phyloP scores from a whole-genome alignment of 2,888 invertebrate genomes.

The Lepidonotus clava region DNA sequence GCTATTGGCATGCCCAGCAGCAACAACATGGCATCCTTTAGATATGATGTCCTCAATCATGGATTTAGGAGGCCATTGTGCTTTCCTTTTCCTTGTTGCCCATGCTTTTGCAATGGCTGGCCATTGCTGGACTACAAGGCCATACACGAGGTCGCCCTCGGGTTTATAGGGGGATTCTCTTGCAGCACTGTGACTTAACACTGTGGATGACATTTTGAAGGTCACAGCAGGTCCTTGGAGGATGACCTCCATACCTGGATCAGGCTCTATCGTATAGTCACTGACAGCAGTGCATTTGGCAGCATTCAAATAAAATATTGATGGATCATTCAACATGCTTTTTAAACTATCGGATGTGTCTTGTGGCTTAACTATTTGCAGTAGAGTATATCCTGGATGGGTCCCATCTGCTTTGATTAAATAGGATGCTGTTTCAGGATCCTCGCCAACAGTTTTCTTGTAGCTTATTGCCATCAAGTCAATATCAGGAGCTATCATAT shows the following conservation, averaged over 20 bases:
- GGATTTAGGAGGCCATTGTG: background rate
- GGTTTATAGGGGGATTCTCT: no score
- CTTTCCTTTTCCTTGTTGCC: background rate
- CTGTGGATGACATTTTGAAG: background rate
- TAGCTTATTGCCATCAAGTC: background rate
- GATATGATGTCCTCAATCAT: background rate
- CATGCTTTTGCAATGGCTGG: background rate
- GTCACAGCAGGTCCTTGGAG: background rate
- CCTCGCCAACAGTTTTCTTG: background rate
- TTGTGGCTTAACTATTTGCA: background rate
- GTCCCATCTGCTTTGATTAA: background rate
- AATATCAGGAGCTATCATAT: background rate
- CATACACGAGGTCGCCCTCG: no score
- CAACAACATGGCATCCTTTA: conserved; percentile 21
- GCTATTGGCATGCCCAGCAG: background rate
- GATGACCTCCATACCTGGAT: background rate
- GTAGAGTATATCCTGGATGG: background rate
- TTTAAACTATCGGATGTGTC: background rate
- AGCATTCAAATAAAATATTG: background rate
- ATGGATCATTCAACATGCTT: background rate
- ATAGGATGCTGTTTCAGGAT: background rate
- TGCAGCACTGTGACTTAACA: no score
- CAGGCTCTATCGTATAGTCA: no score
- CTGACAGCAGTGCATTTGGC: background rate
- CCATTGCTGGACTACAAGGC: background rate